phyloP scores from a whole-genome alignment of 64 coral and sea anemone species.

The Catalaphyllia jardinei region DNA sequence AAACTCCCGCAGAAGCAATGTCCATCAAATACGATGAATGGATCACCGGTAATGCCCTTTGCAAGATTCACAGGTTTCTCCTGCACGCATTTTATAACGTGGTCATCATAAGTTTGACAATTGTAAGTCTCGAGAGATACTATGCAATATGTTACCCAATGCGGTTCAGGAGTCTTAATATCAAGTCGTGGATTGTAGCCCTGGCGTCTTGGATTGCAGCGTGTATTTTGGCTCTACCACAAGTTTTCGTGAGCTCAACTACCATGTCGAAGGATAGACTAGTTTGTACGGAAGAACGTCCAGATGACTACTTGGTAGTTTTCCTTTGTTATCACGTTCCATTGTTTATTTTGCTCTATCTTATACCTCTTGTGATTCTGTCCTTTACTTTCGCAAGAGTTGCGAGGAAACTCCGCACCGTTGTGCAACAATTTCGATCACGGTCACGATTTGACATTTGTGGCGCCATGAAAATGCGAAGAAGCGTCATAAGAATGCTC shows the following conservation, averaged over 20 bases:
- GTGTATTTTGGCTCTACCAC: conserved; percentile 14
- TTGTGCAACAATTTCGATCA: conserved; percentile 18
- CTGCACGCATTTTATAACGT: conserved; percentile 56
- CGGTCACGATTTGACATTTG: conserved; percentile 41
- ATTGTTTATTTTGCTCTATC: conserved; percentile 32
- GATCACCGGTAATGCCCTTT: conserved; percentile 12
- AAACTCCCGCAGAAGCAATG: conserved; percentile 41
- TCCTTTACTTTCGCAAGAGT: conserved; percentile 39
- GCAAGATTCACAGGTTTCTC: conserved; percentile 24
- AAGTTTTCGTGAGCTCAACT: conserved; percentile 42
- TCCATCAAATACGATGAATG: not conserved
- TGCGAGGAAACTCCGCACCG: not conserved
- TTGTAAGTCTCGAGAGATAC: conserved; percentile 59
- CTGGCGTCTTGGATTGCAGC: not conserved
- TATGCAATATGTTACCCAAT: conserved; percentile 53
- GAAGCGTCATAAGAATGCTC: conserved; percentile 36
- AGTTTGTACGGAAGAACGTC: conserved; percentile 31
- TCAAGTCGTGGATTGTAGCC: conserved; percentile 2
- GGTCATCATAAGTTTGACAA: conserved; percentile 36
- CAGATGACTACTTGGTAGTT: conserved; percentile 29
- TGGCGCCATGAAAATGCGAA: conserved; percentile 11
- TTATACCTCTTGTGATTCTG: conserved; percentile 19
- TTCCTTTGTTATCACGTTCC: conserved; percentile 49
- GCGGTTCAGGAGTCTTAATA: conserved; percentile 25
- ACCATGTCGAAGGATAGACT: not conserved